Percentiles rank a stretch among this genome's conserved stretches.
Conservation (phyloP, 1,140 invertebrate genomes). For the Tetramorium alpestre region DNA sequence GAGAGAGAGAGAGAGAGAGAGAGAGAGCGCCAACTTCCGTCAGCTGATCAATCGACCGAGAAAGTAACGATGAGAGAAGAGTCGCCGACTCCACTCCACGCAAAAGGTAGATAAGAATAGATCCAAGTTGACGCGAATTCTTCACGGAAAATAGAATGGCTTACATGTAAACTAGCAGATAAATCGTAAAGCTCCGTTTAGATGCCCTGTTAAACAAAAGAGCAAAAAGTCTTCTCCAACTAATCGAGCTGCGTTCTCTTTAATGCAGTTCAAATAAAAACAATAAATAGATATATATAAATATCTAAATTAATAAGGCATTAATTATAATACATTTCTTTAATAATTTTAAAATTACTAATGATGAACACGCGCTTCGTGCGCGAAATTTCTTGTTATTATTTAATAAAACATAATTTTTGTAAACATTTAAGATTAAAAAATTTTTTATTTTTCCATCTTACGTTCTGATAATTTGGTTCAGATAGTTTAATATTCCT, state of each 20-base stretch:
- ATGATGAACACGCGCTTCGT: too few species aligned
- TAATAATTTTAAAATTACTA: background rate
- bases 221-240: background rate
- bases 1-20: constrained; percentile 12
- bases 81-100: constrained; percentile 16
- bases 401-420: too few species aligned
- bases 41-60: constrained; percentile 58
- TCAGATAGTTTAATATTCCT: too few species aligned
- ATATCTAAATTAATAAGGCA: background rate
- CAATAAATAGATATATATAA: background rate
- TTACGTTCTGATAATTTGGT: too few species aligned
- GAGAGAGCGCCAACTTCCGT: background rate
- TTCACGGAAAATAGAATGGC: constrained; percentile 10
- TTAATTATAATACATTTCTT: background rate
- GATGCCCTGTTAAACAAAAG: background rate
- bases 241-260: background rate
- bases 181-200: background rate
- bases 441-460: too few species aligned
- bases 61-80: constrained; percentile 27
- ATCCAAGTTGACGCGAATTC: constrained; percentile 36
- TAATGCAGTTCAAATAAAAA: background rate
- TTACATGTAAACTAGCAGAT: background rate
- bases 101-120: constrained; percentile 48
- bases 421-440: too few species aligned
- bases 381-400: too few species aligned